Percentiles rank a stretch among this genome's conserved stretches.
These are phyloP conservation scores for Pangasius larnaudii DNA, from an alignment of 2,797 vertebrate species.

Conservation along the genomic window DNA sequence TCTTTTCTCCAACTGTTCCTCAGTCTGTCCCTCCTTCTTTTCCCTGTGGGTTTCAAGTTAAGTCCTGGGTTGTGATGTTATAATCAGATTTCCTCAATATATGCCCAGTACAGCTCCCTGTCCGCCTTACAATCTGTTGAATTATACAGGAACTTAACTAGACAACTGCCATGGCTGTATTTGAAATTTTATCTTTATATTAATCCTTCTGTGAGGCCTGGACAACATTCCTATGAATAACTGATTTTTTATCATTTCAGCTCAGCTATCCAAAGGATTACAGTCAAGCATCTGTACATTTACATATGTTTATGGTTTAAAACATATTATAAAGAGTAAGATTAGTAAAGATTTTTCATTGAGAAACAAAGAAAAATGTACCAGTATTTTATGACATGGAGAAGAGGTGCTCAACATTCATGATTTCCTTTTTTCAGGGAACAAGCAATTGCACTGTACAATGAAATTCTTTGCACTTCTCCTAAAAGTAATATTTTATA, in stretches of 20 bases:
- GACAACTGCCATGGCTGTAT: not conserved
- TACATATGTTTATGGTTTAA: not conserved
- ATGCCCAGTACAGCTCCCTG: not conserved
- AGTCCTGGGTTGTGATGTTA: constrained; percentile 23
- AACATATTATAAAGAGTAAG: not conserved
- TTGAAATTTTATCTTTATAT: not conserved
- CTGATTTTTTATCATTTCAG: not conserved
- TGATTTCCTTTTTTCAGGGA: not conserved
- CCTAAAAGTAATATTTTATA: not conserved
- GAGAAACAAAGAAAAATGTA: not conserved
- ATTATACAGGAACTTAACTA: constrained; percentile 6
- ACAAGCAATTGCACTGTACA: not conserved
- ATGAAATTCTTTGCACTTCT: not conserved
- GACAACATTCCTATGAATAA: not conserved
- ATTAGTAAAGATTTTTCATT: not conserved
- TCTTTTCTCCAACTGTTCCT: constrained; percentile 28
- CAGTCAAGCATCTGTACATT: not conserved
- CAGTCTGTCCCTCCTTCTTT: constrained; percentile 15
- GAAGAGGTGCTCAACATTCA: not conserved
- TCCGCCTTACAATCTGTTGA: not conserved
- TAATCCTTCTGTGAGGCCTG: not conserved
- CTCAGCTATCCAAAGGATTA: not conserved
- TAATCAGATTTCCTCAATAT: not conserved
- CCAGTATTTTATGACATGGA: not conserved
- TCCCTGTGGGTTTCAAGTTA: constrained; percentile 5